These are phyloP conservation scores for Erpobdella octoculata DNA, from an alignment of 2,888 invertebrate genomes.

Conservation along the genomic window DNA sequence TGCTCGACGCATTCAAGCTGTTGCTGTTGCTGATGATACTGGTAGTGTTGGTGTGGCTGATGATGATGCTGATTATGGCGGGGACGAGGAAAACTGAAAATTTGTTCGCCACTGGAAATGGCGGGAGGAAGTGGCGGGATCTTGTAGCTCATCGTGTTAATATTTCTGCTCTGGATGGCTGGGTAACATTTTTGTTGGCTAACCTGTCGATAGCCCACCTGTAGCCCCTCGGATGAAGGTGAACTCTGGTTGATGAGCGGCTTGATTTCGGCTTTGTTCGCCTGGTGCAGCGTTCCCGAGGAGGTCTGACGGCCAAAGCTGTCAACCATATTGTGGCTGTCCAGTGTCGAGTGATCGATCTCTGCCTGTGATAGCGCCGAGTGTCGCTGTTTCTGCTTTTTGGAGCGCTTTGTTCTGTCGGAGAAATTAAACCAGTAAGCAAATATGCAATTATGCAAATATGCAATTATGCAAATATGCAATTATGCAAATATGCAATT, in stretches of 20 bases:
- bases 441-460: too few species aligned
- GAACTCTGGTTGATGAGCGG: not conserved
- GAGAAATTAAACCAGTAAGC: not conserved
- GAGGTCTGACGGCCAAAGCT: not conserved
- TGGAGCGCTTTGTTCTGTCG: not conserved
- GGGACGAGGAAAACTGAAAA: too few species aligned
- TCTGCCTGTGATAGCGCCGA: not conserved
- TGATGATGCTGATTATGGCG: not conserved
- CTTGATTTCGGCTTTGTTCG: constrained; percentile 10
- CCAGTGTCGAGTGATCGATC: not conserved
- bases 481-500: too few species aligned
- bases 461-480: too few species aligned
- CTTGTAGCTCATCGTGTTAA: not conserved
- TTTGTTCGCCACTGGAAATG: not conserved
- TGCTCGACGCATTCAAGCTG: too few species aligned
- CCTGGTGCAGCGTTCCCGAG: not conserved
- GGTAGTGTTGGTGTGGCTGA: not conserved
- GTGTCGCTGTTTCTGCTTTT: not conserved
- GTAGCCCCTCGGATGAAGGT: not conserved
- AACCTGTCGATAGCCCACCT: not conserved
- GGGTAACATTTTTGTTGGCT: too few species aligned
- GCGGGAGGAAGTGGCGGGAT: not conserved
- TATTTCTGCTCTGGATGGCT: too few species aligned
- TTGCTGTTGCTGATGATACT: not conserved
- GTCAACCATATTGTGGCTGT: not conserved